These are phyloP conservation scores for Florisuga fusca DNA, from an alignment of 2,797 vertebrate genomes.

Conservation along the genomic window DNA sequence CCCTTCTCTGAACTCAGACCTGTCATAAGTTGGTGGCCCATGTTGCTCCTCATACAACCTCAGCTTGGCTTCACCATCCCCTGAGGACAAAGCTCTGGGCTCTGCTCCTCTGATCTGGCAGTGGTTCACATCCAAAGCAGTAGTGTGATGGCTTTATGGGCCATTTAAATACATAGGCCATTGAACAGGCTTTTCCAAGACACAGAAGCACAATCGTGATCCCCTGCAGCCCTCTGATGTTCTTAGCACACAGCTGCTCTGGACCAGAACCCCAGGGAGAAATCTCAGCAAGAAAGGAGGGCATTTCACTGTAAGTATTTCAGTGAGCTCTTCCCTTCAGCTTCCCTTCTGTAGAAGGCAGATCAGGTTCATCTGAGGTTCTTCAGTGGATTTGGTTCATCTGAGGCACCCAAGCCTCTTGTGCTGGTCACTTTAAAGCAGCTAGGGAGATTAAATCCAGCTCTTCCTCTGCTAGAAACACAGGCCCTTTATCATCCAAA, in stretches of 20 bases:
- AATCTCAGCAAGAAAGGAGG: neutral
- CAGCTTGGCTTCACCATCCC: neutral
- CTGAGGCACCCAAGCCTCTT: neutral
- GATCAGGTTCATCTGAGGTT: neutral
- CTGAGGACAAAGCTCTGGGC: fast-evolving
- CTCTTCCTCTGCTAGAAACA: neutral
- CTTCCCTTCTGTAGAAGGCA: neutral
- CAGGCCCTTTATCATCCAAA: neutral
- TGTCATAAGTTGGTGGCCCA: fast-evolving
- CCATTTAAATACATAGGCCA: neutral
- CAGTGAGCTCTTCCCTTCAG: neutral
- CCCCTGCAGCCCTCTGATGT: neutral
- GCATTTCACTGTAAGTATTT: neutral
- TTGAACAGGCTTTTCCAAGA: neutral
- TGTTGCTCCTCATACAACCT: fast-evolving
- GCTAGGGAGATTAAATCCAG: slow-evolving; percentile 16
- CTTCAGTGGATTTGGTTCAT: neutral
- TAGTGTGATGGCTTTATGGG: neutral
- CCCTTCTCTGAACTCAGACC: neutral
- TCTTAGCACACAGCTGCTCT: neutral
- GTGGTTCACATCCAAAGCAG: neutral
- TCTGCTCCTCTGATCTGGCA: neutral
- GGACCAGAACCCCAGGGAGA: neutral
- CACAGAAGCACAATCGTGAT: neutral
- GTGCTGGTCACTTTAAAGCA: neutral